phyloP scores from a whole-genome alignment of 2,113 vertebrate species.

The Oxyura jamaicensis region DNA sequence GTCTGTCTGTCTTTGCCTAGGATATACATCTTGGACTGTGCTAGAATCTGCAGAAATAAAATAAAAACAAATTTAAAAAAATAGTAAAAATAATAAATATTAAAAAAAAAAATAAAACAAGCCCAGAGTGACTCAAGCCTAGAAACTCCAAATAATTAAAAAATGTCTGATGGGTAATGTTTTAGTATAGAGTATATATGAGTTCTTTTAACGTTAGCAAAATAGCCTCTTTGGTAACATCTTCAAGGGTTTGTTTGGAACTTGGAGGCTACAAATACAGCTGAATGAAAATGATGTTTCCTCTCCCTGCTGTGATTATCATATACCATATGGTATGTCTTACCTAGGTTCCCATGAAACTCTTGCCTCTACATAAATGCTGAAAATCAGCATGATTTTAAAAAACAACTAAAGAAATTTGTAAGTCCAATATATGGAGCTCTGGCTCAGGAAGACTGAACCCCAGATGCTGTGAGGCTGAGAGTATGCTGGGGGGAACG shows the following conservation, averaged over 20 bases:
- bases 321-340: neutral
- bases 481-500: accelerated
- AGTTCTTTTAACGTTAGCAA: neutral
- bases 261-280: neutral
- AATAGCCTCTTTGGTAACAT: neutral
- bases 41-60: neutral
- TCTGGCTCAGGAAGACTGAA: neutral
- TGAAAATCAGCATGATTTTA: neutral
- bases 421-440: neutral
- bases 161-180: neutral
- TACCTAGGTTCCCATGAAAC: neutral
- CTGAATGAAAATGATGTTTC: neutral
- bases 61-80: neutral
- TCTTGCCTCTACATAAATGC: neutral
- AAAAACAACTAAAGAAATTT: neutral
- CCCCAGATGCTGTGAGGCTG: neutral
- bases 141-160: neutral
- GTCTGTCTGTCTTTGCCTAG: neutral
- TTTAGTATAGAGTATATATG: neutral
- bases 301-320: neutral
- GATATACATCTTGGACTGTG: neutral
- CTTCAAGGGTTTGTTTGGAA: neutral
- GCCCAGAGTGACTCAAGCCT: neutral
- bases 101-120: neutral
- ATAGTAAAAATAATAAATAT: too few relatives aligned